These are phyloP conservation scores for Eulithis prunata DNA, from an alignment of 2,888 invertebrate genomes.

Conservation along the genomic window DNA sequence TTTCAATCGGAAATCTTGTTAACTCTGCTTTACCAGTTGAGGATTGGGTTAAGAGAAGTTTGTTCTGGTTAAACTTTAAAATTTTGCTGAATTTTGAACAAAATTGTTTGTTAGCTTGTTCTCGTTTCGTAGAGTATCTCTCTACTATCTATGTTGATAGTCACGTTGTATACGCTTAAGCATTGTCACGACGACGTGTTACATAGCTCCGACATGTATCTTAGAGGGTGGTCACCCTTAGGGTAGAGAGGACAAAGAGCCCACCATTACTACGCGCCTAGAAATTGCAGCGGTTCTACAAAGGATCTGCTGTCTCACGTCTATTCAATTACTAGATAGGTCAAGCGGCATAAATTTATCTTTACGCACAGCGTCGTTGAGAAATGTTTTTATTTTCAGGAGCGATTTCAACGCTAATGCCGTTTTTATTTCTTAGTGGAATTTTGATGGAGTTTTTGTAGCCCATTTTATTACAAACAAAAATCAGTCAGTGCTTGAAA, in stretches of 20 bases:
- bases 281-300: slow-evolving; percentile 64
- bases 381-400: slow-evolving; percentile 35
- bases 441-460: background rate
- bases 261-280: slow-evolving; percentile 57
- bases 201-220: slow-evolving; percentile 43
- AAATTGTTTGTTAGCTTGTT: background rate
- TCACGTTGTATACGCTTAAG: slow-evolving; percentile 5
- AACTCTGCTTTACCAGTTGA: slow-evolving; percentile 29
- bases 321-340: slow-evolving; percentile 70
- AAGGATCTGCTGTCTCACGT: slow-evolving; percentile 68
- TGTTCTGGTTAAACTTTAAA: slow-evolving; percentile 24
- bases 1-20: slow-evolving; percentile 33
- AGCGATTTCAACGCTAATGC: slow-evolving; percentile 25
- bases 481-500: background rate
- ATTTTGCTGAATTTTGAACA: slow-evolving; percentile 15
- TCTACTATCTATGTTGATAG: background rate
- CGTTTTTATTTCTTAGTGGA: slow-evolving; percentile 17
- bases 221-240: slow-evolving; percentile 45
- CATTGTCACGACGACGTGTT: slow-evolving; percentile 12
- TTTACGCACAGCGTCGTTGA: slow-evolving; percentile 29
- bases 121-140: slow-evolving; percentile 4
- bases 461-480: background rate
- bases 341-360: slow-evolving; percentile 53
- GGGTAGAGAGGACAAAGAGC: slow-evolving; percentile 58
- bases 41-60: slow-evolving; percentile 25